Evolutionary conservation across 2,888 invertebrate genomes (phyloP), one percentile per base, ranked within the genome.

Genomic region (Nematopogon swammerdamellus): DNA sequence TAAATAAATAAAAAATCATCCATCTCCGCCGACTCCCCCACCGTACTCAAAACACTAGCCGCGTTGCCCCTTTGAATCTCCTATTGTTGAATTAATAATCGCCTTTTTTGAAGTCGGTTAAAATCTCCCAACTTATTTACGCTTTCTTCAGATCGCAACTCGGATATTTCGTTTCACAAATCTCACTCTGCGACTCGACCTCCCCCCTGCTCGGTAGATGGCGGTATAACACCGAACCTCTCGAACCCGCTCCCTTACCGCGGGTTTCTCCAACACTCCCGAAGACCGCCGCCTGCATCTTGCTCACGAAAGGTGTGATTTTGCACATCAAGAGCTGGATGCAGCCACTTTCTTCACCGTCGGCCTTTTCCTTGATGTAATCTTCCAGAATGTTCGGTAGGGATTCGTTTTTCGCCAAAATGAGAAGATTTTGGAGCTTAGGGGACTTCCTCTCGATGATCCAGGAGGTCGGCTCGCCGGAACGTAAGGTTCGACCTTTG

Each of bases 321-420:
- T 92, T 92, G 63, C 93, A 93, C 53, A 92, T 71, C 29, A 93
- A 67, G 25, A 90, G 70, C 59, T 85, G 84, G 2, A 91, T 75
- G 57, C 91, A 92, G 48, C 85, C 85, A 0, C 84, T 86, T 56
- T 89, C 86, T 52, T 84, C 76, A 8, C 81, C 68, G 0, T 75
- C 64, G 18, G 80, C 80, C 58, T 82, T 65, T 56, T 82, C 71
- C 59, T 79, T 72, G 47, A 89, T 74, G 54, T 82, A 67, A 10
- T 85, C 74, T 47, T 88, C 82, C 29, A 91, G 67, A 19, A 82
- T 70, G 19, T 84, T 80, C 0, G 89, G 80, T 44, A 91, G 67
- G 25, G 85, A 75, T 47, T 80, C 72, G 62, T 88, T 85, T 58
- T 82, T 83, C 0, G 87, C 85, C 46, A 84, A 75, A 0, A 68